Conservation (phyloP, 2,113 vertebrate genomes). For the Epinephelus cyanopodus region DNA sequence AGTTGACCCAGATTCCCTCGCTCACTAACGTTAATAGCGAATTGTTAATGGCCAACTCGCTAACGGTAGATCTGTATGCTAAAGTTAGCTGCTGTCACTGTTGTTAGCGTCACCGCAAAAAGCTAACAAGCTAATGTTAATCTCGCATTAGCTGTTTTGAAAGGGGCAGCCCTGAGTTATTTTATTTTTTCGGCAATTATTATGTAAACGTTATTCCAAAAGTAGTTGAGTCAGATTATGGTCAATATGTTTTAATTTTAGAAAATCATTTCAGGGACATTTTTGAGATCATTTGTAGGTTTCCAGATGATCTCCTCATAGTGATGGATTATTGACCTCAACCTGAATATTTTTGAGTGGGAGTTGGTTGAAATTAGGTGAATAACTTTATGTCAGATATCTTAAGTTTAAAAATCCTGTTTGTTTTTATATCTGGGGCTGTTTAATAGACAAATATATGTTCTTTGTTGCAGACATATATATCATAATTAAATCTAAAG, state of each 20-base stretch:
- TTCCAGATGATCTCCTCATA: background rate
- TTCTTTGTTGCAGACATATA: too few relatives aligned
- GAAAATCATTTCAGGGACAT: background rate
- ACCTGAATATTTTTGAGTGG: background rate
- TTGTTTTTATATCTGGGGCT: too few relatives aligned
- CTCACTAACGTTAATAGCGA: background rate
- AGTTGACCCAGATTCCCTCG: background rate
- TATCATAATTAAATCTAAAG: too few relatives aligned
- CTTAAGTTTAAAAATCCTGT: background rate
- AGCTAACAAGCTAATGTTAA: conserved; percentile 41
- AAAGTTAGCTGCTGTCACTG: conserved; percentile 49
- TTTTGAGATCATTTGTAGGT: background rate
- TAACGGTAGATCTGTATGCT: conserved; percentile 16
- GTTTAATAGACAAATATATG: too few relatives aligned
- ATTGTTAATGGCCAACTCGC: conserved; percentile 35
- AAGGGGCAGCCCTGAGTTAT: conserved; percentile 4
- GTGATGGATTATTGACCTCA: background rate
- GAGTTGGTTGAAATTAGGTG: background rate
- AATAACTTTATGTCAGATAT: background rate
- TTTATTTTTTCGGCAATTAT: too few relatives aligned
- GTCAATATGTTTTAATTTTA: too few relatives aligned
- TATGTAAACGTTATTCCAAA: conserved; percentile 6
- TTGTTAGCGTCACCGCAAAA: conserved; percentile 32
- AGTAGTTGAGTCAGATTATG: background rate
- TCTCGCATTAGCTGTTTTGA: conserved; percentile 38